Base-by-base conservation (phyloP, 2,888 invertebrate genomes). In the Agrotis segetum region DNA sequence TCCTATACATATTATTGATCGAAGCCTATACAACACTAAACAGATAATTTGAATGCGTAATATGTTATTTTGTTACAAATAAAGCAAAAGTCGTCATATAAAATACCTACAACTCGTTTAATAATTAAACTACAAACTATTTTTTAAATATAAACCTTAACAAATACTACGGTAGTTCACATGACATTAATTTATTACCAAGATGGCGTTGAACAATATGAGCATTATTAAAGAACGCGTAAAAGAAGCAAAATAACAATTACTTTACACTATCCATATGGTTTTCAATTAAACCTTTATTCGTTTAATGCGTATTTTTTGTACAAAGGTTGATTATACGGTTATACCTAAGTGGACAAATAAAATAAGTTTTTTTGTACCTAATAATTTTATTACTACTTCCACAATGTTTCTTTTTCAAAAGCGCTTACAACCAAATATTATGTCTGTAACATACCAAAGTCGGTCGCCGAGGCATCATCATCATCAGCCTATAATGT, bases 161-260 rank as follows among this genome's bases (percentile, higher is more conserved):
- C 19, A 9, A 21, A 40, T 24, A 5, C 44, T 55, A 7, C 13
- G 46, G 14, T n/a, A 52, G 24, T 24, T 62, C 50, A 19, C 24
- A 9, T 55, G 40, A 55, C 29, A 24, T 24, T 17, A 24, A 53
- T 49, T 70, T 24, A 46, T 47, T 60, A n/a, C n/a, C 34, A 72
- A 52, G 65, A 17, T 46, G 14, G 34, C 46, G 50, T 14, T 59
- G 21, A 62, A 78, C 78, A 75, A 78, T 71, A 50, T 60, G 55
- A 24, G 7, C 24, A 46, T 69, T 17, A 50, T 58, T n/a, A 50
- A 24, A 56, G 16, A 13, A 16, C 1, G n/a, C 40, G 46, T 63
- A 19, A 46, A 71, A 64, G 34, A 55, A 64, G 16, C 9, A 19
- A 60, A 55, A 64, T 59, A 50, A 71, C 49, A 68, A 61, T 70